A percentile compares a stretch with the other conserved stretches of the same genome.
phyloP scores from a whole-genome alignment of 2,113 vertebrate genomes.

The Puffinus mauretanicus region DNA sequence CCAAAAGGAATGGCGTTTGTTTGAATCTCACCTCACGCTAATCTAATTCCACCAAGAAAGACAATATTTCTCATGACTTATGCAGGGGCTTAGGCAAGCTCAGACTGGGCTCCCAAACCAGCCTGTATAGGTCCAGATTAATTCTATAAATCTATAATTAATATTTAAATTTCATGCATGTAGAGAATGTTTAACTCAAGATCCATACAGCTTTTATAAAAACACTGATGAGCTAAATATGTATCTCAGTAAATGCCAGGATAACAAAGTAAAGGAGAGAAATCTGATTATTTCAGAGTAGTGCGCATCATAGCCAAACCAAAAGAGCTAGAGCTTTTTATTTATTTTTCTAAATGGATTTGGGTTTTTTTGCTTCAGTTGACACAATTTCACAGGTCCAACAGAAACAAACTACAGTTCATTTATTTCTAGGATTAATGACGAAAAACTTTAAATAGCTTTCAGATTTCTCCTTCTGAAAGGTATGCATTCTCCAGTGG shows the following conservation, averaged over 20 bases:
- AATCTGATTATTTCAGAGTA: background rate
- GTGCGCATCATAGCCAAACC: background rate
- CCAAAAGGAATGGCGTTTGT: background rate
- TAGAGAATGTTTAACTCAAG: background rate
- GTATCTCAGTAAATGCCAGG: background rate
- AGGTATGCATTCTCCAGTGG: background rate
- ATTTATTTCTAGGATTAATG: conserved; percentile 6
- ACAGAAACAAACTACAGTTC: background rate
- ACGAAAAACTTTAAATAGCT: background rate
- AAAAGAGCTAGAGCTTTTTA: background rate
- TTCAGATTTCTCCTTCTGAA: background rate
- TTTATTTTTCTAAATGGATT: conserved; percentile 2
- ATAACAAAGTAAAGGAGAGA: background rate
- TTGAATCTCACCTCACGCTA: background rate
- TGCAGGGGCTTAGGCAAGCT: background rate
- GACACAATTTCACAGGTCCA: background rate
- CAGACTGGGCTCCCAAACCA: background rate
- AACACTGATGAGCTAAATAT: background rate
- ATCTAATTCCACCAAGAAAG: background rate
- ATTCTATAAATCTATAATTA: background rate
- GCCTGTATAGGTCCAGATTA: background rate
- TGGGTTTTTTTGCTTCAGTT: background rate
- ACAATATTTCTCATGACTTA: background rate
- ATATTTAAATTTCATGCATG: background rate
- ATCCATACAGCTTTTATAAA: background rate